These are phyloP conservation scores for Malaclemys terrapin DNA, from an alignment of 2,113 vertebrate genomes.

Conservation along the genomic window DNA sequence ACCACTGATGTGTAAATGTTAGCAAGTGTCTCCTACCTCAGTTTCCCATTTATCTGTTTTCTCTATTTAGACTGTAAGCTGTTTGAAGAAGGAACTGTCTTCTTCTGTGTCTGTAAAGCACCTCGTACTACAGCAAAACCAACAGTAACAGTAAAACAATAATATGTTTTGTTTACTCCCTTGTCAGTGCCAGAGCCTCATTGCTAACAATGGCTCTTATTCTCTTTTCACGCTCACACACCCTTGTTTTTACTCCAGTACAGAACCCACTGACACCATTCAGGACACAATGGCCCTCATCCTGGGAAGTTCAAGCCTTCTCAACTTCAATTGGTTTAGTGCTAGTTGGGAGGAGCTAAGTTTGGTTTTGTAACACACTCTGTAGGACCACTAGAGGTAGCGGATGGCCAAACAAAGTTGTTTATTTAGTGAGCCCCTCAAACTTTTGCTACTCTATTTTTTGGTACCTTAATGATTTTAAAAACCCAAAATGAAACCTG, in stretches of 20 bases:
- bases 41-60: not conserved
- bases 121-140: not conserved
- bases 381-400: not conserved
- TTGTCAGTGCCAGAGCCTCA: not conserved
- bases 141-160: not conserved
- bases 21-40: not conserved
- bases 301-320: not conserved
- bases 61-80: not conserved
- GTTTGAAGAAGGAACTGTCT: accelerated
- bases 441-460: not conserved
- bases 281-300: not conserved
- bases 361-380: not conserved
- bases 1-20: not conserved
- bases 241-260: not conserved
- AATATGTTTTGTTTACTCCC: not conserved
- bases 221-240: not conserved
- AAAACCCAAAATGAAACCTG: not conserved
- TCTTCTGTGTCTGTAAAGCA: not conserved
- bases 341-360: not conserved
- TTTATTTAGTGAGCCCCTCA: accelerated
- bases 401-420: not conserved
- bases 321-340: not conserved
- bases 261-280: not conserved
- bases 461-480: accelerated
- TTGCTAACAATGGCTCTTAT: not conserved